These are phyloP conservation scores for Rhaphigaster nebulosa DNA, from an alignment of 2,888 invertebrate species.

Conservation along the genomic window DNA sequence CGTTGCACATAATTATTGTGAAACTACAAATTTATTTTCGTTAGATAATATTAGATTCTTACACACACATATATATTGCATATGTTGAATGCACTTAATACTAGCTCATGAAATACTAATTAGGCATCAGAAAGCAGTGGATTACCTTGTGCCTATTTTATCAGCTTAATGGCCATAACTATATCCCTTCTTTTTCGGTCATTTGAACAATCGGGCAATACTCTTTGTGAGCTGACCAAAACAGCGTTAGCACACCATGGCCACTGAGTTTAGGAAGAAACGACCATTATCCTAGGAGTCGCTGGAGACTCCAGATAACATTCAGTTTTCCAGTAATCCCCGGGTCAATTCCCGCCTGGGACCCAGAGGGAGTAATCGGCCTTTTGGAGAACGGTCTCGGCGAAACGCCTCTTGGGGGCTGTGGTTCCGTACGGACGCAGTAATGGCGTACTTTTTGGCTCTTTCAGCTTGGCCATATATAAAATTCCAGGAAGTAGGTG, in stretches of 20 bases:
- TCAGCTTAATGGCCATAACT: too few relatives aligned
- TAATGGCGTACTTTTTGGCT: background rate
- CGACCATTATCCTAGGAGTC: background rate
- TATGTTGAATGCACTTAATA: too few relatives aligned
- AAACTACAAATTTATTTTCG: too few relatives aligned
- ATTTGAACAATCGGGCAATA: background rate
- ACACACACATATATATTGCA: too few relatives aligned
- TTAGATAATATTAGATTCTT: too few relatives aligned
- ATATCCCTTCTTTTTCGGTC: background rate
- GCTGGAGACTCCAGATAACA: slow-evolving; percentile 46
- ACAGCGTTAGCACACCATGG: background rate
- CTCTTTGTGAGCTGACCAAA: background rate
- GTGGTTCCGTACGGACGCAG: background rate
- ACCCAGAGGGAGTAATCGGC: slow-evolving; percentile 15
- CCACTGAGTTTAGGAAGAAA: background rate
- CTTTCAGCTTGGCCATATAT: background rate
- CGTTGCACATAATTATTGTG: too few relatives aligned
- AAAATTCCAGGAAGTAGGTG: background rate
- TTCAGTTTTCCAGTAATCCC: slow-evolving; percentile 49
- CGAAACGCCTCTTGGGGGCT: background rate
- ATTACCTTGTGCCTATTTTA: too few relatives aligned
- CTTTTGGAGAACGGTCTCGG: background rate
- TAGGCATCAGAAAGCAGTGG: too few relatives aligned
- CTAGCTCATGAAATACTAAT: too few relatives aligned
- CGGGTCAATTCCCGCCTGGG: slow-evolving; percentile 21